phyloP scores from a whole-genome alignment of 1,140 invertebrate species.

The Sitophilus oryzae region DNA sequence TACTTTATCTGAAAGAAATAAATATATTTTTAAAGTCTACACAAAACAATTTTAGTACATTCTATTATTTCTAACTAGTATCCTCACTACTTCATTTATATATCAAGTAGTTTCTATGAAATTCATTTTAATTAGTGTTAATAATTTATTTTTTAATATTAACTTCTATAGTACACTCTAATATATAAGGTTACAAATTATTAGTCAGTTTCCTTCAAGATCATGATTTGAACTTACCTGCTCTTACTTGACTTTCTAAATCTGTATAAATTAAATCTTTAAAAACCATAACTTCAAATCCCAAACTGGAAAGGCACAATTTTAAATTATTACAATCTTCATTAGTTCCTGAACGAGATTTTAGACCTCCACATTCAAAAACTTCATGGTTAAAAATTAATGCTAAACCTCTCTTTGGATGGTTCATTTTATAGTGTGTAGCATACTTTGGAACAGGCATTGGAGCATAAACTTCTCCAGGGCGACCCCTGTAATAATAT shows the following conservation, averaged over 20 bases:
- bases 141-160: too few relatives aligned
- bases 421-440: slow-evolving; percentile 80
- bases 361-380: slow-evolving; percentile 52
- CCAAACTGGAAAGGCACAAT: slow-evolving; percentile 44
- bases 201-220: too few relatives aligned
- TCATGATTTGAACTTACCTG: slow-evolving; percentile 30
- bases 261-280: slow-evolving; percentile 53
- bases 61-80: too few relatives aligned
- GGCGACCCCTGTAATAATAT: slow-evolving; percentile 4
- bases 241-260: slow-evolving; percentile 46
- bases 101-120: too few relatives aligned
- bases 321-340: slow-evolving; percentile 46
- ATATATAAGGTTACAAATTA: too few relatives aligned
- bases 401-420: slow-evolving; percentile 71
- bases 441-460: slow-evolving; percentile 66
- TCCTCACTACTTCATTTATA: too few relatives aligned
- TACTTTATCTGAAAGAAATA: too few relatives aligned
- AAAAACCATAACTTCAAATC: slow-evolving; percentile 55
- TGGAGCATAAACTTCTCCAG: slow-evolving; percentile 41
- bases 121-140: too few relatives aligned
- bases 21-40: too few relatives aligned
- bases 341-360: slow-evolving; percentile 44
- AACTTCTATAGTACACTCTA: too few relatives aligned
- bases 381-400: slow-evolving; percentile 87
- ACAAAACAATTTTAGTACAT: too few relatives aligned